Evolutionary conservation across 2,797 vertebrate genomes (phyloP).

Genomic region (Galaxias olidus): DNA sequence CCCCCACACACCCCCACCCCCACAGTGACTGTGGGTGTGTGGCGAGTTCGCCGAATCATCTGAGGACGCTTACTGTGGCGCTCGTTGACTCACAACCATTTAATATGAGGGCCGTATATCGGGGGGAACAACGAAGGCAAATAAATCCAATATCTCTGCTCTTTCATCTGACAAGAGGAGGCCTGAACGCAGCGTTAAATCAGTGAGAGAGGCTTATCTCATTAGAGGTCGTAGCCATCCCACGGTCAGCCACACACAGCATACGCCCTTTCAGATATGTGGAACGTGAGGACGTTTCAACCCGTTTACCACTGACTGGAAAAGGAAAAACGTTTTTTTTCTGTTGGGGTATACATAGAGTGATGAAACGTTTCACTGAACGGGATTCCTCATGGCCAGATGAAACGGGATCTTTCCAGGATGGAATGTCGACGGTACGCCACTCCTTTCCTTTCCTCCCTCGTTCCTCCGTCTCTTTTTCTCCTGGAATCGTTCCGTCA

Average conservation of each 20-base stretch:
- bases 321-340: no score
- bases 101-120: slow-evolving; percentile 30
- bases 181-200: no score
- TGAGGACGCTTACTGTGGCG: slow-evolving; percentile 38
- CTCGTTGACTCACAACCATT: slow-evolving; percentile 44
- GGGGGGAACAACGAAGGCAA: slow-evolving; percentile 33
- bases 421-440: not conserved
- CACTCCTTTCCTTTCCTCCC: not conserved
- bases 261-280: no score
- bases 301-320: no score
- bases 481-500: not conserved
- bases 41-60: slow-evolving; percentile 30
- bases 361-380: no score
- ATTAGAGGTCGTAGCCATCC: no score
- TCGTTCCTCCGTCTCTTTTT: slow-evolving; percentile 1
- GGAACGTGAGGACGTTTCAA: no score
- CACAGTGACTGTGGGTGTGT: slow-evolving; percentile 24
- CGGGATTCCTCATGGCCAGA: no score
- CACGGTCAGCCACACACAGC: no score
- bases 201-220: no score
- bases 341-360: no score
- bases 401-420: not conserved
- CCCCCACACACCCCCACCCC: no score
- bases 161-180: not conserved
- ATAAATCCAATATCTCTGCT: slow-evolving; percentile 9